phyloP scores from a whole-genome alignment of 2,797 vertebrate genomes.

The Thripadectes ignobilis region DNA sequence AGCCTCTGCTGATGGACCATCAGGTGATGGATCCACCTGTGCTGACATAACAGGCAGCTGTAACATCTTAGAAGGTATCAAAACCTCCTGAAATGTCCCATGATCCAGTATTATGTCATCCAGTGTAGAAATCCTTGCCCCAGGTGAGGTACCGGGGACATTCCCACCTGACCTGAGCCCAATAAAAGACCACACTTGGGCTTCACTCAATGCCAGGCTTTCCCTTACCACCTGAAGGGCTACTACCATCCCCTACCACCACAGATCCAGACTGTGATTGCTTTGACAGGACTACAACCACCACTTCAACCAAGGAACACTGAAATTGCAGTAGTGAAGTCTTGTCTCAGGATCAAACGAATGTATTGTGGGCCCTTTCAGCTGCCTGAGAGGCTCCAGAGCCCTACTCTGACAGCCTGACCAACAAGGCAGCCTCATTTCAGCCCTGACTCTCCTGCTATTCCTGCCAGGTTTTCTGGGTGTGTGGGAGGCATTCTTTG shows the following conservation, averaged over 20 bases:
- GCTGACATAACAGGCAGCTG: not conserved
- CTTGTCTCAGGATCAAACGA: not conserved
- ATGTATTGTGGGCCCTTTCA: not conserved
- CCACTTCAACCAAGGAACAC: not conserved
- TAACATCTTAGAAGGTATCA: not conserved
- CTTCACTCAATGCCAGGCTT: not conserved
- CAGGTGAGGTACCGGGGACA: not conserved
- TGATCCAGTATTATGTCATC: not conserved
- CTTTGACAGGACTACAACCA: not conserved
- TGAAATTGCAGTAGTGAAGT: not conserved
- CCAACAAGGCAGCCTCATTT: not conserved
- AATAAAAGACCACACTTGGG: not conserved
- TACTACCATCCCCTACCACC: no score
- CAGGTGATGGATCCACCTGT: not conserved
- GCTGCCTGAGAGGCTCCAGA: not conserved
- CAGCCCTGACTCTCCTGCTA: not conserved
- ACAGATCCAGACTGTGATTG: not conserved
- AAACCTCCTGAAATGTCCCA: not conserved
- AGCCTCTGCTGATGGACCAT: not conserved
- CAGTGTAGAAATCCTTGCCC: not conserved
- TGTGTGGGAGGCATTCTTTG: not conserved
- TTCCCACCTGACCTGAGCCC: not conserved
- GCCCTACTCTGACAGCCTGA: not conserved
- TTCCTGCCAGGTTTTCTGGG: not conserved
- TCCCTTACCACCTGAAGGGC: not conserved